A percentile compares a stretch with the other conserved stretches of the same genome.
phyloP scores from a whole-genome alignment of 2,113 vertebrate genomes.

The Dasyprocta punctata region DNA sequence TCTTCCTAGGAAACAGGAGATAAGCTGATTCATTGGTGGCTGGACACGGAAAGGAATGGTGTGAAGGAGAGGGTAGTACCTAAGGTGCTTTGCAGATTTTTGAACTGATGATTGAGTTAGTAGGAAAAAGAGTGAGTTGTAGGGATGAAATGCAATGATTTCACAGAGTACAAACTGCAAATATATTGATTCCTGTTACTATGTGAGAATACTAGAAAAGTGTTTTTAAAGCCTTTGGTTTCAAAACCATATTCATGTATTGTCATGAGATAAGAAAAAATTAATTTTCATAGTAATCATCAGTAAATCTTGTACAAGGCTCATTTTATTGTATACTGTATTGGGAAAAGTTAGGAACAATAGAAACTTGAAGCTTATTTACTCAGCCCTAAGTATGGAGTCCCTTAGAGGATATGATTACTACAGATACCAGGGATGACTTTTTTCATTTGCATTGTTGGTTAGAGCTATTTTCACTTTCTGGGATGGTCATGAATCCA shows the following conservation, averaged over 20 bases:
- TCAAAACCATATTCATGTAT: conserved; percentile 27
- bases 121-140: neutral
- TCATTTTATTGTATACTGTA: neutral
- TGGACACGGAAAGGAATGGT: neutral
- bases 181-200: neutral
- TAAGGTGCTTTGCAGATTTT: neutral
- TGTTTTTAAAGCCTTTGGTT: neutral
- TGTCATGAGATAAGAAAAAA: neutral
- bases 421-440: neutral
- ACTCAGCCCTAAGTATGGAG: neutral
- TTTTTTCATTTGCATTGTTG: neutral
- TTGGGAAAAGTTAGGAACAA: neutral
- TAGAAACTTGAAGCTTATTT: neutral
- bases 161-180: neutral
- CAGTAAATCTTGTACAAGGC: neutral
- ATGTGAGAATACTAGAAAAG: neutral
- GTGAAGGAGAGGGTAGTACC: neutral
- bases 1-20: neutral
- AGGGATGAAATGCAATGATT: neutral
- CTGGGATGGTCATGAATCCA: neutral
- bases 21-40: neutral
- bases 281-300: conserved; percentile 16
- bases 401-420: neutral
- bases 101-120: neutral
- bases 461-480: neutral